Conservation (phyloP, 2,888 invertebrate genomes). For the Cephus pygmeus region DNA sequence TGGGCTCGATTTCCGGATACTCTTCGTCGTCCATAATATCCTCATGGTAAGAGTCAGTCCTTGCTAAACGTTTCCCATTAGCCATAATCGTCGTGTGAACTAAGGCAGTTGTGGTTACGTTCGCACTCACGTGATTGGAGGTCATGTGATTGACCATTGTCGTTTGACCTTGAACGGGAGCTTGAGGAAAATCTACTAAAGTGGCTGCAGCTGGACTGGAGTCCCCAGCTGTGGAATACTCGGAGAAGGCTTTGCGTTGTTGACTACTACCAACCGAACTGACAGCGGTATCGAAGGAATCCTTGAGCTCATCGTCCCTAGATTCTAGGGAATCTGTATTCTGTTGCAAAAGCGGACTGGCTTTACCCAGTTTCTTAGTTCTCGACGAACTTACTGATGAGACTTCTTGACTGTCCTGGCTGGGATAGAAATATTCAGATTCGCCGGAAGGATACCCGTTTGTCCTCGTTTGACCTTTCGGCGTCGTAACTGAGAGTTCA, state of each 20-base stretch:
- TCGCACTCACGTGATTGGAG: conserved; percentile 66
- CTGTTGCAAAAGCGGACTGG: conserved; percentile 61
- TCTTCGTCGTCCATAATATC: conserved; percentile 53
- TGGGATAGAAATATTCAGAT: conserved; percentile 51
- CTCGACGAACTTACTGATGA: conserved; percentile 45
- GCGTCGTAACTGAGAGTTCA: conserved; percentile 57
- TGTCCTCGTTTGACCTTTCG: conserved; percentile 53
- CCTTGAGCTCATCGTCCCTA: conserved; percentile 69
- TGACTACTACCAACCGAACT: conserved; percentile 66
- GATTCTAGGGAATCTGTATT: conserved; percentile 70
- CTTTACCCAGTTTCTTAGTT: conserved; percentile 54
- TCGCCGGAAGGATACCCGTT: conserved; percentile 57
- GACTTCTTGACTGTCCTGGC: conserved; percentile 50
- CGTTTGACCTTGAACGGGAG: conserved; percentile 20
- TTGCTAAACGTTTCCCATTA: conserved; percentile 61
- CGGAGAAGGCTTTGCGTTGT: conserved; percentile 49
- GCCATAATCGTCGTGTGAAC: conserved; percentile 64
- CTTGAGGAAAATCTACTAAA: conserved; percentile 47
- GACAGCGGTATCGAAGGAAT: conserved; percentile 70
- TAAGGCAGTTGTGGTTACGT: conserved; percentile 66
- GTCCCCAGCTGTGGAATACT: conserved; percentile 54
- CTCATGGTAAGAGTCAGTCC: conserved; percentile 56
- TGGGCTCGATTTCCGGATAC: conserved; percentile 50
- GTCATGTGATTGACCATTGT: conserved; percentile 60
- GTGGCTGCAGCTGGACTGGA: conserved; percentile 44